Percentiles rank a stretch among this genome's conserved stretches.
Evolutionary conservation across 2,888 invertebrate genomes (phyloP).

Genomic region (Spisula subtruncata): DNA sequence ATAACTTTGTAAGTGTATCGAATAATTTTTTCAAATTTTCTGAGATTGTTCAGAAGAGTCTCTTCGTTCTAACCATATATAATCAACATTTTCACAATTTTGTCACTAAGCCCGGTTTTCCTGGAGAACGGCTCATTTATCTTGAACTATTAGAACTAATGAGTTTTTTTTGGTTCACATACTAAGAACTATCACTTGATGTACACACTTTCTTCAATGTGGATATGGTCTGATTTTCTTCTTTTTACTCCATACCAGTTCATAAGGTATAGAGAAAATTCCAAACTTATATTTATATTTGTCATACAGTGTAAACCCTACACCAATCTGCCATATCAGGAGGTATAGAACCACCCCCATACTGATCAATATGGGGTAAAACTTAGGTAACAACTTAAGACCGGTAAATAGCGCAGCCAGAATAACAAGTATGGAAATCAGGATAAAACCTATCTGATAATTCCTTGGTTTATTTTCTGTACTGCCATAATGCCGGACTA

Average conservation of each 20-base stretch:
- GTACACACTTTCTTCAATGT: neutral
- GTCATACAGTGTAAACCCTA: neutral
- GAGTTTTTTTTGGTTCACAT: too few relatives aligned
- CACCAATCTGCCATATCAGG: conserved; percentile 24
- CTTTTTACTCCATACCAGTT: neutral
- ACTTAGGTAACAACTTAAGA: neutral
- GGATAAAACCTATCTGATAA: neutral
- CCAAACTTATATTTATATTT: conserved; percentile 21
- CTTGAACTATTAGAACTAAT: too few relatives aligned
- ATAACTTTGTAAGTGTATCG: too few relatives aligned
- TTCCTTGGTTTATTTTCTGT: neutral
- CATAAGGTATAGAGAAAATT: conserved; percentile 39
- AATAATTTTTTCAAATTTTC: too few relatives aligned
- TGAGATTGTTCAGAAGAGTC: too few relatives aligned
- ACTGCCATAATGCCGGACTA: neutral
- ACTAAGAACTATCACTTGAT: too few relatives aligned
- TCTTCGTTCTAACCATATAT: too few relatives aligned
- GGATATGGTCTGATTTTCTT: neutral
- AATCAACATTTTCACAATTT: too few relatives aligned
- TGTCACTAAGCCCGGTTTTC: too few relatives aligned
- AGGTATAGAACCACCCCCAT: neutral
- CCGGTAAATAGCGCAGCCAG: neutral
- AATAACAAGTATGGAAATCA: neutral
- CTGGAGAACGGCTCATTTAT: too few relatives aligned
- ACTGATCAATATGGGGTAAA: neutral